A percentile compares a stretch with the other conserved stretches of the same genome.
phyloP scores from a whole-genome alignment of 2,888 invertebrate species.

The Lymantria monacha region DNA sequence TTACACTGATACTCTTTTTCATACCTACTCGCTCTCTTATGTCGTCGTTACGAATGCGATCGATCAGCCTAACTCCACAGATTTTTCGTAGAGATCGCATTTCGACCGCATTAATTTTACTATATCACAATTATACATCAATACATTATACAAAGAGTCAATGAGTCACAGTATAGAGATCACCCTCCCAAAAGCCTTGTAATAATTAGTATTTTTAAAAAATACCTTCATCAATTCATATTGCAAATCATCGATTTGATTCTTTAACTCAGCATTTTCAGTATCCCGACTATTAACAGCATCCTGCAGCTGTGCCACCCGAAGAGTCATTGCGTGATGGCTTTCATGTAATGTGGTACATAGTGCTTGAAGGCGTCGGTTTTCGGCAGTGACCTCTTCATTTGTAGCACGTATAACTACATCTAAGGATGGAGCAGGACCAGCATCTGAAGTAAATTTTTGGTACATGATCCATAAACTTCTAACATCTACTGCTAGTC shows the following conservation, averaged over 20 bases:
- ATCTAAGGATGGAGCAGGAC: conserved; percentile 88
- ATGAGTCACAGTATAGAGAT: no score
- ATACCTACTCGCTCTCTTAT: no score
- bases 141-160: no score
- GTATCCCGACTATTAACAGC: conserved; percentile 95
- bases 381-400: conserved; percentile 94
- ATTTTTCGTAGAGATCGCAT: no score
- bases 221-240: conserved; percentile 92
- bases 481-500: no score
- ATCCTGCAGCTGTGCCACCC: conserved; percentile 94
- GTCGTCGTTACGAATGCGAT: no score
- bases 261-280: conserved; percentile 95
- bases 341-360: conserved; percentile 96
- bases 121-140: no score
- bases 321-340: conserved; percentile 95
- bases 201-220: not conserved
- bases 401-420: conserved; percentile 93
- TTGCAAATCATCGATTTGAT: conserved; percentile 97
- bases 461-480: no score
- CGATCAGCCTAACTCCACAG: no score
- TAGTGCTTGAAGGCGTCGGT: conserved; percentile 93
- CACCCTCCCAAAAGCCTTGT: no score
- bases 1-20: no score
- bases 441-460: conserved; percentile 64
- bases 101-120: no score